Evolutionary conservation across 2,888 invertebrate genomes (phyloP).

Genomic region (Ecliptopera silaceata): DNA sequence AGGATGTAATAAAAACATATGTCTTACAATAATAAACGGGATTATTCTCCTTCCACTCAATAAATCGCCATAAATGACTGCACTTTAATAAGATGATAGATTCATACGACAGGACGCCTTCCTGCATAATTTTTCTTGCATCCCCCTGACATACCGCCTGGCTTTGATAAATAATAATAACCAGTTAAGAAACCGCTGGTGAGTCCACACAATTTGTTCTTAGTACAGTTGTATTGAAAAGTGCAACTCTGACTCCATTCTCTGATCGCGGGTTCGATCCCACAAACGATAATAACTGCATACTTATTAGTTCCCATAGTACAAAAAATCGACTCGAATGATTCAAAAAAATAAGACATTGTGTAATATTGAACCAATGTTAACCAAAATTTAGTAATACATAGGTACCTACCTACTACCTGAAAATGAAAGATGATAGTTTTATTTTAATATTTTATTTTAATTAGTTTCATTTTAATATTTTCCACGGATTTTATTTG

Average conservation of each 20-base stretch:
- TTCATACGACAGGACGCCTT: slow-evolving; percentile 40
- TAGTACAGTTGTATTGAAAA: background rate
- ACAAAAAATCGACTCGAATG: too few species aligned
- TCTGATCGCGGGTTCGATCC: too few species aligned
- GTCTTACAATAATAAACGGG: background rate
- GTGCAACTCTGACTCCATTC: too few species aligned
- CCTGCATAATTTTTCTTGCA: slow-evolving; percentile 56
- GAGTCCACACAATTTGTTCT: slow-evolving; percentile 52
- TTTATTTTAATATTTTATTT: too few species aligned
- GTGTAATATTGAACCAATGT: too few species aligned
- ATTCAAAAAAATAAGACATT: too few species aligned
- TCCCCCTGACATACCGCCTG: slow-evolving; percentile 50
- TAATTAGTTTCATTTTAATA: too few species aligned
- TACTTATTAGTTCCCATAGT: too few species aligned
- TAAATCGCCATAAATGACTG: slow-evolving; percentile 17
- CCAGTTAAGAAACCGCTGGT: slow-evolving; percentile 42
- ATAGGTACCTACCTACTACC: too few species aligned
- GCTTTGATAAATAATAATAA: slow-evolving; percentile 69
- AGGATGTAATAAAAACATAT: background rate
- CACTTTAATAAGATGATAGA: slow-evolving; percentile 33
- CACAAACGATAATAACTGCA: too few species aligned
- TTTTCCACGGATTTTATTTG: background rate
- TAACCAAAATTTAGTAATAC: too few species aligned
- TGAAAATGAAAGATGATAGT: too few species aligned
- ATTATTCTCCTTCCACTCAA: slow-evolving; percentile 15